Conservation (phyloP, 1,140 invertebrate species). For the Phthorimaea operculella region DNA sequence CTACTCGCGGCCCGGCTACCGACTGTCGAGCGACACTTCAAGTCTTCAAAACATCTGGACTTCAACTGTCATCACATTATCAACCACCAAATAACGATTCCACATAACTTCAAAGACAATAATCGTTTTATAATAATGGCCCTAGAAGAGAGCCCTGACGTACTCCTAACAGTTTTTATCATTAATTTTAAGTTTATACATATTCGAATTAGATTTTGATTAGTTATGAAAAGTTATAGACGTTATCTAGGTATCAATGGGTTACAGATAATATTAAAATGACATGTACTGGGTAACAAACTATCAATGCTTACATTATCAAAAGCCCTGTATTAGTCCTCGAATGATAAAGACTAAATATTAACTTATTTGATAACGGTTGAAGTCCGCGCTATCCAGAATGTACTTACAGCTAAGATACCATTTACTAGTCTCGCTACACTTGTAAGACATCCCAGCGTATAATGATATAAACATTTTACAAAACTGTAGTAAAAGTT, state of each 20-base stretch:
- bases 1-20: constrained; percentile 38
- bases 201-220: no score
- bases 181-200: no score
- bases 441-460: no score
- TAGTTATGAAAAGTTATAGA: no score
- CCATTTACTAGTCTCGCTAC: neutral
- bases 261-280: no score
- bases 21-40: constrained; percentile 63
- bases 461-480: no score
- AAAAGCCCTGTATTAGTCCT: no score
- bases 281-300: no score
- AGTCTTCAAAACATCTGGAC: constrained; percentile 42
- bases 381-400: neutral
- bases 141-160: neutral
- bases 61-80: neutral
- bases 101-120: neutral
- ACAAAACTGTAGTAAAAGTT: no score
- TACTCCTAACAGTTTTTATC: neutral
- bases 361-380: neutral
- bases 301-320: no score
- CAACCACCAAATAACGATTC: neutral
- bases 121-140: neutral
- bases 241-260: no score
- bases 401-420: neutral
- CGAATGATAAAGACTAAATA: no score